A percentile compares a stretch with the other conserved stretches of the same genome.
These are phyloP conservation scores for Rhegmatorhina hoffmannsi DNA, from an alignment of 2,113 vertebrate genomes.

Conservation along the genomic window DNA sequence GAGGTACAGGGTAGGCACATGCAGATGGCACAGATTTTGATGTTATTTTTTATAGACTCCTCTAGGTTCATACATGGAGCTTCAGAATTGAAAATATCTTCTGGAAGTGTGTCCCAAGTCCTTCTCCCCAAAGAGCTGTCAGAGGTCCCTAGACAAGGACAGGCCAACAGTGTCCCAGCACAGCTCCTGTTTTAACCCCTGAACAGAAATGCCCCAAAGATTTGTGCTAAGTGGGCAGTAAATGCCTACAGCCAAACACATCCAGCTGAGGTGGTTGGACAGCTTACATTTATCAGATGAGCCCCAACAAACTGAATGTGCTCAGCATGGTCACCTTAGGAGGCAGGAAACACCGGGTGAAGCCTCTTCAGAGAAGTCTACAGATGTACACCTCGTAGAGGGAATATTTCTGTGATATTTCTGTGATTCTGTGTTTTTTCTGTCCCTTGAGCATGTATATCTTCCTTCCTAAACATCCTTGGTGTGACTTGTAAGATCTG, in stretches of 20 bases:
- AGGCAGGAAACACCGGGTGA: not conserved
- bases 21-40: not conserved
- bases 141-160: not conserved
- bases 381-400: not conserved
- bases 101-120: not conserved
- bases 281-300: not conserved
- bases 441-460: not conserved
- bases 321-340: not conserved
- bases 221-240: not conserved
- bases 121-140: not conserved
- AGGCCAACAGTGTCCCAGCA: not conserved
- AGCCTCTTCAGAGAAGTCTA: not conserved
- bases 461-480: not conserved
- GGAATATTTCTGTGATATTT: not conserved
- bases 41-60: not conserved
- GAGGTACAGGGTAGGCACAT: not conserved
- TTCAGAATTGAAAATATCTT: not conserved
- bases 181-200: not conserved
- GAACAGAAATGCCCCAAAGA: not conserved
- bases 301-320: not conserved
- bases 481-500: not conserved
- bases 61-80: not conserved
- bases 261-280: not conserved
- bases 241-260: not conserved
- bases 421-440: not conserved